phyloP scores from a whole-genome alignment of 2,113 vertebrate genomes.

The Phodopus roborovskii region DNA sequence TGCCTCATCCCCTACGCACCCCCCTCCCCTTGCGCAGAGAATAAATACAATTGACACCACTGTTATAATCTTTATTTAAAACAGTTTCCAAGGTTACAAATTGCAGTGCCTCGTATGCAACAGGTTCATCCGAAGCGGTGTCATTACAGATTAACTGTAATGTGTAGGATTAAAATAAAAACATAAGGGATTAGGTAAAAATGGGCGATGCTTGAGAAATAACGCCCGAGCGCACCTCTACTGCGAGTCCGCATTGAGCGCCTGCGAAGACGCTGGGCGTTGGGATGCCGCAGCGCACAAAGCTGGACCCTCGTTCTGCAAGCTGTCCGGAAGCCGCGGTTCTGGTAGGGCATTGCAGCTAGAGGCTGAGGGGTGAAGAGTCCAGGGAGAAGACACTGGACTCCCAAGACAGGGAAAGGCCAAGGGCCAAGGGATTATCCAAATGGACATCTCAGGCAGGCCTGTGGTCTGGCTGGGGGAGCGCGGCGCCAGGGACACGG shows the following conservation, averaged over 20 bases:
- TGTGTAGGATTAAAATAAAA: slow-evolving; percentile 87
- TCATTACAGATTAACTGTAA: slow-evolving; percentile 90
- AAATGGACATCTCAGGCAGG: background rate
- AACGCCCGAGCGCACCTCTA: slow-evolving; percentile 60
- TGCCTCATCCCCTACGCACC: slow-evolving; percentile 75
- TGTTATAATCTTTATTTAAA: slow-evolving; percentile 95
- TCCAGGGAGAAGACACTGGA: background rate
- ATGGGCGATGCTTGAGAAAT: slow-evolving; percentile 79
- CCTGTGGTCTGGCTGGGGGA: background rate
- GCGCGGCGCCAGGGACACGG: background rate
- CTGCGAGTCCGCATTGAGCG: background rate
- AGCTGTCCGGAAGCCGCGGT: background rate
- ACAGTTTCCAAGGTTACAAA: slow-evolving; percentile 99
- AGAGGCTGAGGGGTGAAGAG: background rate
- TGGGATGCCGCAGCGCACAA: background rate
- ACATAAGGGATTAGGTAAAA: slow-evolving; percentile 84
- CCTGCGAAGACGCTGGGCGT: background rate
- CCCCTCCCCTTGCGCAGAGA: slow-evolving; percentile 83
- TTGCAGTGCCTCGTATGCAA: slow-evolving; percentile 93
- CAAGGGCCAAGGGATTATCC: background rate
- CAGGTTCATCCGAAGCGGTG: slow-evolving; percentile 94
- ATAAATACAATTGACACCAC: slow-evolving; percentile 90
- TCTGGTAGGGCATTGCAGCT: background rate
- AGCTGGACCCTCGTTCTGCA: background rate
- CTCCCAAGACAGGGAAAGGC: background rate